Evolutionary conservation across 2,797 vertebrate species (phyloP).

Genomic region (Pseudochaenichthys georgianus): DNA sequence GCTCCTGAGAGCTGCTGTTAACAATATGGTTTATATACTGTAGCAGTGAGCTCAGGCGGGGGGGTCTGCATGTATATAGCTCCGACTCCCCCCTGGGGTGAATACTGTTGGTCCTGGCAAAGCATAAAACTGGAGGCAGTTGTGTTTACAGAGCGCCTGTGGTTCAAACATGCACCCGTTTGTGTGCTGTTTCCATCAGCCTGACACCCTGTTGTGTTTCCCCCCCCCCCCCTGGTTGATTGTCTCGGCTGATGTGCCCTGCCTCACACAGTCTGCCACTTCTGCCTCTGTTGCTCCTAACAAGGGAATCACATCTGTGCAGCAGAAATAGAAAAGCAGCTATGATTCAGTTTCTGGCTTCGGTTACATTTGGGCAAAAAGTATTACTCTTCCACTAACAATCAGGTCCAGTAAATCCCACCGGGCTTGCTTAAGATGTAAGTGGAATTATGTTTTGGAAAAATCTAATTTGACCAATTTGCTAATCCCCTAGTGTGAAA

Average conservation of each 20-base stretch:
- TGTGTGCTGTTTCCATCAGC: constrained; percentile 55
- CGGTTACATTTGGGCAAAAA: constrained; percentile 4
- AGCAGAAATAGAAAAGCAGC: constrained; percentile 32
- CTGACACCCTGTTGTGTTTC: constrained; percentile 58
- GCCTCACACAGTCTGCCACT: constrained; percentile 57
- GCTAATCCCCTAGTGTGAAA: constrained; percentile 60
- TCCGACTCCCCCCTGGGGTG: constrained; percentile 5
- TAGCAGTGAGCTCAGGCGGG: constrained; percentile 29
- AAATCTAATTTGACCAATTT: constrained; percentile 46
- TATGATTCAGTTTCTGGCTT: constrained; percentile 32
- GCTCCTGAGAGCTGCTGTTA: constrained; percentile 18
- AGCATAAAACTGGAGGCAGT: constrained; percentile 42
- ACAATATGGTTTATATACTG: constrained; percentile 18
- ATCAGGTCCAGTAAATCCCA: constrained; percentile 16
- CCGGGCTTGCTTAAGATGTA: constrained; percentile 11
- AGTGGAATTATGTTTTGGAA: constrained; percentile 20
- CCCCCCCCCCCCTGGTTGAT: constrained; percentile 39
- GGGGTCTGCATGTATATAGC: constrained; percentile 1
- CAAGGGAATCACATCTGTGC: constrained; percentile 55
- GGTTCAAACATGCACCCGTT: constrained; percentile 41
- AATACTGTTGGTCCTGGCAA: constrained; percentile 42
- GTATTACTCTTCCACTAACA: background rate
- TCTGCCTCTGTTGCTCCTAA: constrained; percentile 53
- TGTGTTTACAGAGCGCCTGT: constrained; percentile 50
- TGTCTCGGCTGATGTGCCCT: constrained; percentile 54